Percentiles rank a stretch among this genome's conserved stretches.
Evolutionary conservation across 2,797 vertebrate genomes (phyloP).

Genomic region (Rallus crepitans): DNA sequence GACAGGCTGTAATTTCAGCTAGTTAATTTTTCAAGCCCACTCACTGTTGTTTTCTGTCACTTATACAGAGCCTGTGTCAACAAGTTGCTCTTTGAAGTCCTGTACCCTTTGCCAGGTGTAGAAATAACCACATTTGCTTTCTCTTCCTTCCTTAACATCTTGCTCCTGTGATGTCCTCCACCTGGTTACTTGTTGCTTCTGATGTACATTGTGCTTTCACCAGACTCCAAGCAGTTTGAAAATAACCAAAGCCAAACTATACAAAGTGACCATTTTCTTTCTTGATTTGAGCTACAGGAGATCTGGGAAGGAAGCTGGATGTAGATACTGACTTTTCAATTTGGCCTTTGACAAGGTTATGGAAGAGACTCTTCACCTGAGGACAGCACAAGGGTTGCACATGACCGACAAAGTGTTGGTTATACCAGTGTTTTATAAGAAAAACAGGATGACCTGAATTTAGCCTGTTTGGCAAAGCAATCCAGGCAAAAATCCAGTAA

Average conservation of each 20-base stretch:
- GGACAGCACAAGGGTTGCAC: background rate
- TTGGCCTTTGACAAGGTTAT: background rate
- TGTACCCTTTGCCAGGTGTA: background rate
- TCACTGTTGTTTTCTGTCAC: background rate
- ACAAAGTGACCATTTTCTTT: background rate
- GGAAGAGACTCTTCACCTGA: background rate
- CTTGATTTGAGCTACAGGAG: background rate
- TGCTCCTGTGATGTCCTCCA: background rate
- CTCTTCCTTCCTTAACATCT: background rate
- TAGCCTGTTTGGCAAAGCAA: background rate
- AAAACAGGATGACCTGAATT: background rate
- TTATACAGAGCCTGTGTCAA: background rate
- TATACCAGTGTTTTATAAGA: background rate
- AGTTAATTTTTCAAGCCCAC: background rate
- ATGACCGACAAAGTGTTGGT: background rate
- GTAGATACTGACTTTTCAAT: background rate
- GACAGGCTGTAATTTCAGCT: background rate
- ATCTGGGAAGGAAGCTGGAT: background rate
- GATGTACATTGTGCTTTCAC: background rate
- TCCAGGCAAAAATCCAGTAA: constrained; percentile 5
- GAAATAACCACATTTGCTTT: background rate
- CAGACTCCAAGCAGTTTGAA: background rate
- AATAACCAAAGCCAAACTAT: background rate
- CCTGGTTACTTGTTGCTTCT: background rate
- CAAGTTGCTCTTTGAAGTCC: background rate